Evolutionary conservation across 2,797 vertebrate genomes (phyloP).

Genomic region (Halcyon leucocephala): DNA sequence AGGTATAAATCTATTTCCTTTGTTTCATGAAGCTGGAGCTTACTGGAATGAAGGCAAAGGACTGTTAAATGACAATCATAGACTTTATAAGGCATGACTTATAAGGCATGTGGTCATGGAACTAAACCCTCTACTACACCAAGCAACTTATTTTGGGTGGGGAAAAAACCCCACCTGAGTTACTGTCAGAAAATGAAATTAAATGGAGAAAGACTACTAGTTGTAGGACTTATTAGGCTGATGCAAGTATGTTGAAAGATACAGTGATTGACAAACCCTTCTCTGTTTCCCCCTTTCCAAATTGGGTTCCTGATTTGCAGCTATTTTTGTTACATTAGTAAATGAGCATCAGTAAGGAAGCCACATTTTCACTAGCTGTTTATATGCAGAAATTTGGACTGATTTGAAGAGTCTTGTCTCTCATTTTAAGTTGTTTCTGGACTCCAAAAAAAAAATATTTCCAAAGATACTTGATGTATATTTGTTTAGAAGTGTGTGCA

Average conservation of each 20-base stretch:
- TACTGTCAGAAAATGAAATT: not conserved
- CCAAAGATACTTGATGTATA: not conserved
- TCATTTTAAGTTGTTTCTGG: not conserved
- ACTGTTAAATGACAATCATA: not conserved
- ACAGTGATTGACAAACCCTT: not conserved
- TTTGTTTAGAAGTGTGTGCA: not conserved
- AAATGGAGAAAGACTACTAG: not conserved
- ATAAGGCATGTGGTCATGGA: not conserved
- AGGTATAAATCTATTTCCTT: conserved; percentile 12
- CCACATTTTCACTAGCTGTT: not conserved
- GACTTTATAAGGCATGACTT: not conserved
- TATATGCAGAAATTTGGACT: not conserved
- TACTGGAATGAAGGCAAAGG: not conserved
- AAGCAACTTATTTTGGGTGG: not conserved
- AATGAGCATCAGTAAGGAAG: not conserved
- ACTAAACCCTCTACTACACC: not conserved
- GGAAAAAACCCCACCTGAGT: accelerated
- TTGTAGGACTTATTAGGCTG: not conserved
- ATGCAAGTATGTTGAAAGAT: not conserved
- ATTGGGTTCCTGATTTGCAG: not conserved
- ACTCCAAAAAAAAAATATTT: not conserved
- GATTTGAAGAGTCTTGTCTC: not conserved
- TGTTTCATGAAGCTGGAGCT: not conserved
- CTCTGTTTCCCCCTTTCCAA: not conserved
- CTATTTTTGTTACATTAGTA: not conserved